phyloP scores from a whole-genome alignment of 2,797 vertebrate genomes.

The Channa striata region DNA sequence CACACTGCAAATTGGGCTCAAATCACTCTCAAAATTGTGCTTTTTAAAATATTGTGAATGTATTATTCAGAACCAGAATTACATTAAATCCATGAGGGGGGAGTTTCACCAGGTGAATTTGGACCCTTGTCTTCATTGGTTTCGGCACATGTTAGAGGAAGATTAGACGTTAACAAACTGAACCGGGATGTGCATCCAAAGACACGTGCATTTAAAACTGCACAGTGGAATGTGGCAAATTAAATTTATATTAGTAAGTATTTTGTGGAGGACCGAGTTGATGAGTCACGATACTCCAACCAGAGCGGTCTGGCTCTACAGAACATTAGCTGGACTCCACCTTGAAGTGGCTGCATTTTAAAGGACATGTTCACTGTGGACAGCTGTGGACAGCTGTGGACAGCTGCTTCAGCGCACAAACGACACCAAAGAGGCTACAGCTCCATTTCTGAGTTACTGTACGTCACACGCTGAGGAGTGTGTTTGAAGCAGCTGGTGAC shows the following conservation, averaged over 20 bases:
- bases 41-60: no score
- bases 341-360: slow-evolving; percentile 21
- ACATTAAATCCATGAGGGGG: not conserved
- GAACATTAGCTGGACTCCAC: slow-evolving; percentile 31
- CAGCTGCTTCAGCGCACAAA: slow-evolving; percentile 7
- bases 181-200: no score
- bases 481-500: no score
- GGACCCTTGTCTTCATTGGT: not conserved
- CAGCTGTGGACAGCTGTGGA: no score
- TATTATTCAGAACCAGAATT: no score
- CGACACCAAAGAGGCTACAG: slow-evolving; percentile 12
- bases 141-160: not conserved
- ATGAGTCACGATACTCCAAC: slow-evolving; percentile 65
- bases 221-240: not conserved
- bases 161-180: not conserved
- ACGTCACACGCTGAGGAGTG: no score
- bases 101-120: not conserved
- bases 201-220: not conserved
- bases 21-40: no score
- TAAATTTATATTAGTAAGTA: not conserved
- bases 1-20: no score
- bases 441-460: slow-evolving; percentile 12
- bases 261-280: slow-evolving; percentile 35
- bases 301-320: slow-evolving; percentile 35
- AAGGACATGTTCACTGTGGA: no score